Evolutionary conservation across 2,797 vertebrate genomes (phyloP), one percentile per base, ranked within the genome.

Genomic region (Pangasius sanitwongsei): DNA sequence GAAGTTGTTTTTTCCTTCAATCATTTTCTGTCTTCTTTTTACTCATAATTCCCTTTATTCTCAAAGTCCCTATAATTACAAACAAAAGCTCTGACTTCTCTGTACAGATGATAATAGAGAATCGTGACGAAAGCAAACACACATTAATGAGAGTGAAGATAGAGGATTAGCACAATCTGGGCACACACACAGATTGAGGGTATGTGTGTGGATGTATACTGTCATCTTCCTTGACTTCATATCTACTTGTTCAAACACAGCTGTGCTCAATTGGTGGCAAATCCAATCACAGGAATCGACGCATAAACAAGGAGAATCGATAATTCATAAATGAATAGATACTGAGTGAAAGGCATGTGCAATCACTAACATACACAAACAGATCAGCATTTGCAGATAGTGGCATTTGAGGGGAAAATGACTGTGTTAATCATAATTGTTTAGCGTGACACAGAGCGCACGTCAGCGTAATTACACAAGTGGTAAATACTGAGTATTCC

Each of bases 41-140:
- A 91, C 93, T 93, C 86, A 94, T 92, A 94, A 92, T 93, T 92
- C 91, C 75, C 92, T 94, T 96, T 95, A 93, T 94, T 95, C 94
- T 95, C 93, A 95, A 95, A 95, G 90, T 94, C 94, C 92, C 92
- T 94, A 91, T 96, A 97, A 96, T 96, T 96, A 95, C 95, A 96
- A 96, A 96, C 96, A 96, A 96, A 96, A 96, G 95, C 86, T 75
- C 92, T 95, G 94, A 95, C 94, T 95, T 94, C 85, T 94, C 92
- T 94, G 94, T 95, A 95, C 94, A 94, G 94, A 95, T 95, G 95
- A 95, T 95, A 95, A 95, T 94, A 94, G 94, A 95, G 95, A 93
- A 92, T 92, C 87, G 89, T 92, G 90, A 88, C 90, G 90, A 92
- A 94, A 95, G 95, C 93, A 95, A 95, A 96, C 94, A 90, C 89